Conservation (phyloP, 2,113 vertebrate species). For the Galemys pyrenaicus region DNA sequence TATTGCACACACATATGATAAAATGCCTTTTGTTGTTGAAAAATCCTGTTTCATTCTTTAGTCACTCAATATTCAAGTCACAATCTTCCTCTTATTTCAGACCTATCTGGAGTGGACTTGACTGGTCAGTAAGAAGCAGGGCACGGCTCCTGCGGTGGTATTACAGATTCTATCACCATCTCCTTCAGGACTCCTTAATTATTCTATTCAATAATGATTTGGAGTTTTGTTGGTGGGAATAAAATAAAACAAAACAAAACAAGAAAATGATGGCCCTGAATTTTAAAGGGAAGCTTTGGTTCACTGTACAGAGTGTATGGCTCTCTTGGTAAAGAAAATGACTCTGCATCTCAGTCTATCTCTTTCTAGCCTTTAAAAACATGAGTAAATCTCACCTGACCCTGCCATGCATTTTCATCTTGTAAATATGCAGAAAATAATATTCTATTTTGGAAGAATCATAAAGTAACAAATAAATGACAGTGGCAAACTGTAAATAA, state of each 20-base stretch:
- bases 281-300: background rate
- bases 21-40: background rate
- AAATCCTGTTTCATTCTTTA: background rate
- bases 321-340: background rate
- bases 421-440: conserved; percentile 30
- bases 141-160: background rate
- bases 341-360: background rate
- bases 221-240: background rate
- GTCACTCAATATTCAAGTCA: background rate
- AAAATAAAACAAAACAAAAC: background rate
- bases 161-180: background rate
- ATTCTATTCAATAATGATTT: background rate
- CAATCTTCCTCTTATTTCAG: background rate
- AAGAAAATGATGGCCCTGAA: background rate
- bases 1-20: background rate
- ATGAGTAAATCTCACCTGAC: background rate
- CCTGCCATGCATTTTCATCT: background rate
- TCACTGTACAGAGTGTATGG: background rate
- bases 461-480: background rate
- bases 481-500: background rate
- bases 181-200: background rate
- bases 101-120: background rate
- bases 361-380: background rate
- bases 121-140: background rate
- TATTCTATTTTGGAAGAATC: background rate